A percentile compares a stretch with the other conserved stretches of the same genome.
These are phyloP conservation scores for Ambastaia sidthimunki DNA, from an alignment of 2,797 vertebrate species.

Conservation along the genomic window DNA sequence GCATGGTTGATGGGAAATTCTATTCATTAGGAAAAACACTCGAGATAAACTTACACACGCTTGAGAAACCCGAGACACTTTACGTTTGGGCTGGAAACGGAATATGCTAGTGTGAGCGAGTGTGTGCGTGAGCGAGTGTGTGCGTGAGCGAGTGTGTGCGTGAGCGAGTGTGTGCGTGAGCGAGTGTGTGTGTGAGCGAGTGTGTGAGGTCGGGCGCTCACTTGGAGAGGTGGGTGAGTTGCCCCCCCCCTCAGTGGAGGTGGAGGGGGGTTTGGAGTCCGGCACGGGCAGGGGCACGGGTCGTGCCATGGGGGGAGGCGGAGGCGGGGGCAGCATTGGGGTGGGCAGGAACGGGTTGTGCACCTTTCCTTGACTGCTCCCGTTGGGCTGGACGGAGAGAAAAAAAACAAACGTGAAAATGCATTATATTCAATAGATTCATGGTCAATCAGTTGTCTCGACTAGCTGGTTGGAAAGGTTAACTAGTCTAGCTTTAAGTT, in stretches of 20 bases:
- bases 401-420: slow-evolving; percentile 31
- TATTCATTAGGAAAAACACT: slow-evolving; percentile 32
- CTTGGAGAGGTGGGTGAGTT: slow-evolving; percentile 96
- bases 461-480: no score
- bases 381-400: slow-evolving; percentile 83
- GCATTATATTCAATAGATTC: neutral
- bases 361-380: slow-evolving; percentile 98
- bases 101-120: neutral
- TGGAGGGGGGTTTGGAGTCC: slow-evolving; percentile 95
- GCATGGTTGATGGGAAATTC: slow-evolving; percentile 26
- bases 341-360: slow-evolving; percentile 99
- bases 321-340: slow-evolving; percentile 96
- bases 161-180: no score
- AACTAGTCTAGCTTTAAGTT: no score
- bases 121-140: neutral
- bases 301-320: slow-evolving; percentile 96
- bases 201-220: slow-evolving; percentile 76
- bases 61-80: slow-evolving; percentile 22
- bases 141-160: no score
- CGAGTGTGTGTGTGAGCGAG: neutral
- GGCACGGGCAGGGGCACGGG: slow-evolving; percentile 95
- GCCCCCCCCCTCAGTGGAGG: slow-evolving; percentile 91
- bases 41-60: slow-evolving; percentile 12
- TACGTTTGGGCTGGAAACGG: neutral
- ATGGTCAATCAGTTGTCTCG: neutral